Conservation (phyloP, 2,113 vertebrate species). For the Labeo rohita region DNA sequence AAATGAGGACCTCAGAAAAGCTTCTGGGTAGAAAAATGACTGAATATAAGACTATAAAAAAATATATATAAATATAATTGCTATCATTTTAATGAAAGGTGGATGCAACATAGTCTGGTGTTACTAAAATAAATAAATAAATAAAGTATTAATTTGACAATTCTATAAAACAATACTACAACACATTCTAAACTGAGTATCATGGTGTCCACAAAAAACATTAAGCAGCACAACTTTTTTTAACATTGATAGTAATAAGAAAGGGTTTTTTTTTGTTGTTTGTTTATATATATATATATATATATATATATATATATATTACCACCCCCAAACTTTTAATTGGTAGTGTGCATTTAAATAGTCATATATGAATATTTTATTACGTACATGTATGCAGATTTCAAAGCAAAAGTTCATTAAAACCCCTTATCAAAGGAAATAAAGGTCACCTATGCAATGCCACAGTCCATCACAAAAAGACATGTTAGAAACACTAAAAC, state of each 20-base stretch:
- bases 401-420: neutral
- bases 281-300: too few relatives aligned
- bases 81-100: neutral
- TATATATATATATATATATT: too few relatives aligned
- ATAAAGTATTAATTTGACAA: neutral
- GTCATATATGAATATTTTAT: neutral
- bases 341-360: neutral
- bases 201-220: too few relatives aligned
- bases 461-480: neutral
- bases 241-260: too few relatives aligned
- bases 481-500: neutral
- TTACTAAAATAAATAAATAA: neutral
- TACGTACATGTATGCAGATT: neutral
- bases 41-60: neutral
- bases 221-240: too few relatives aligned
- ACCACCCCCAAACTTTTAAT: too few relatives aligned
- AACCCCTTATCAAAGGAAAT: neutral
- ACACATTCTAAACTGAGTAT: neutral
- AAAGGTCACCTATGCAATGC: neutral
- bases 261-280: too few relatives aligned
- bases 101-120: neutral
- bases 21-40: neutral
- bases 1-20: neutral
- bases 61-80: neutral
- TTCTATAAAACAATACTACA: too few relatives aligned